Evolutionary conservation across 2,113 vertebrate genomes (phyloP).

Genomic region (Arizona elegans): DNA sequence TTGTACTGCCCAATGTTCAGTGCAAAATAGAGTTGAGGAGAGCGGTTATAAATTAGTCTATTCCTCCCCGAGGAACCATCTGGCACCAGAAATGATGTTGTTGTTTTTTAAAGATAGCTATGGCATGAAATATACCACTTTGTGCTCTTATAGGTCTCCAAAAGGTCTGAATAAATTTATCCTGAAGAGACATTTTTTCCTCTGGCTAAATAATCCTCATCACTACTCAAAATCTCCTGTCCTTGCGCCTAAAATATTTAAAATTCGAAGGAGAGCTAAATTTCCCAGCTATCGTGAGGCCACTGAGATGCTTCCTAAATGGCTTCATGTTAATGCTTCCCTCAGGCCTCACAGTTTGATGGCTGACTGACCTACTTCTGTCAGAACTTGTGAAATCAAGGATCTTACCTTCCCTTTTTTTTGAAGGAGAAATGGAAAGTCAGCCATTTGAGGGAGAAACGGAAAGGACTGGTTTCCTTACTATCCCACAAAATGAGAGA

Average conservation of each 20-base stretch:
- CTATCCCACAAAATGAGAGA: background rate
- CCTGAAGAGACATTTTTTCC: background rate
- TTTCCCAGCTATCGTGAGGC: constrained; percentile 12
- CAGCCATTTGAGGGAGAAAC: background rate
- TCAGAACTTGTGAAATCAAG: constrained; percentile 52
- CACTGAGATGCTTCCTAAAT: constrained; percentile 61
- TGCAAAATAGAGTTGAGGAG: constrained; percentile 2
- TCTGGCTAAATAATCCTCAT: background rate
- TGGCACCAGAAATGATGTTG: background rate
- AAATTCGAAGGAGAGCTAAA: constrained; percentile 14
- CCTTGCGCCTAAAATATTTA: constrained; percentile 68
- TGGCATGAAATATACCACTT: background rate
- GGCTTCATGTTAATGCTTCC: constrained; percentile 44
- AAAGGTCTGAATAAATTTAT: background rate
- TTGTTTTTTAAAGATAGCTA: background rate
- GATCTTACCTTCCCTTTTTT: constrained; percentile 21
- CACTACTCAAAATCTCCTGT: constrained; percentile 60
- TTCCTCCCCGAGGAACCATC: background rate
- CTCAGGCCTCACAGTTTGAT: background rate
- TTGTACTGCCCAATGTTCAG: background rate
- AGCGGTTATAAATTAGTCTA: constrained; percentile 19
- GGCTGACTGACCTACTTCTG: constrained; percentile 53
- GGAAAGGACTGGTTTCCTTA: background rate
- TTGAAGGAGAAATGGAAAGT: background rate
- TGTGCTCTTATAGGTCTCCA: background rate